These are phyloP conservation scores for Empidonax traillii DNA, from an alignment of 2,113 vertebrate genomes.

Conservation along the genomic window DNA sequence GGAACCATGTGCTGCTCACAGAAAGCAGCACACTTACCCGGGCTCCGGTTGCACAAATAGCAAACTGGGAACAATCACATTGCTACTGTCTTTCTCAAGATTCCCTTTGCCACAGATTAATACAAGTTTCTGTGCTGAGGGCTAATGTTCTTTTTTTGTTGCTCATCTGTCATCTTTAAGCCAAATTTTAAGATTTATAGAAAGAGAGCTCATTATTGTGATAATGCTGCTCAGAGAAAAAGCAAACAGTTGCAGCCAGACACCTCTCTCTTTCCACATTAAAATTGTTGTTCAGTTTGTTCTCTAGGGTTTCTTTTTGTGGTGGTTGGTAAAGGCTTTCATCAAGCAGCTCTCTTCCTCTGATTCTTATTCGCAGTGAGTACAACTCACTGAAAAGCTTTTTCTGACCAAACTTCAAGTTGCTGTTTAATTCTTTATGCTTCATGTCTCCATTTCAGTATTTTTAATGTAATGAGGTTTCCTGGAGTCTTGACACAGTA, in stretches of 20 bases:
- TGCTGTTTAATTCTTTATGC: neutral
- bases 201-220: neutral
- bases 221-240: neutral
- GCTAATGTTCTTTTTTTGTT: neutral
- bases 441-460: neutral
- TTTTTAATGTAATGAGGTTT: neutral
- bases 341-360: slow-evolving; percentile 1
- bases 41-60: neutral
- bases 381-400: slow-evolving; percentile 41
- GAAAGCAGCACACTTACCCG: neutral
- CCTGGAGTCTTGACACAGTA: neutral
- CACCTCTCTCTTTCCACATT: neutral
- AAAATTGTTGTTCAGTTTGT: neutral
- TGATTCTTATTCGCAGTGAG: slow-evolving; percentile 48
- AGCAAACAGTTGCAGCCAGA: neutral
- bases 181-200: neutral
- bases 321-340: slow-evolving; percentile 17
- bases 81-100: slow-evolving; percentile 48
- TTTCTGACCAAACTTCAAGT: slow-evolving; percentile 22
- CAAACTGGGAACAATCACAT: neutral
- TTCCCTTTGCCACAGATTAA: slow-evolving; percentile 23
- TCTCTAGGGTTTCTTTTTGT: slow-evolving; percentile 5
- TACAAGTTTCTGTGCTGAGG: neutral
- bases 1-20: neutral
- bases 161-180: neutral